Conservation (phyloP, 2,888 invertebrate species). For the Patella depressa region DNA sequence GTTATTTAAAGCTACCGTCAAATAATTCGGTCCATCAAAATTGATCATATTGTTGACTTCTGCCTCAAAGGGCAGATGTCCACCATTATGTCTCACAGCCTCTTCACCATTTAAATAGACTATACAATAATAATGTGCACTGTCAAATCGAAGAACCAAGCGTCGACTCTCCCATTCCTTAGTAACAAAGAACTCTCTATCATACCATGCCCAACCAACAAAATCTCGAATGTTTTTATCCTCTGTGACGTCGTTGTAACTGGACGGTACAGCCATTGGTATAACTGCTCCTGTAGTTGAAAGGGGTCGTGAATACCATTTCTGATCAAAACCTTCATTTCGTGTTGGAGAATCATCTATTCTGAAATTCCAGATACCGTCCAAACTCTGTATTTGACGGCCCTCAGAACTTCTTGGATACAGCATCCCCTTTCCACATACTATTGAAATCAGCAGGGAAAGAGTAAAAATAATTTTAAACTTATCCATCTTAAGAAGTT, state of each 20-base stretch:
- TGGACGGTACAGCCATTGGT: conserved; percentile 95
- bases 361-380: conserved; percentile 94
- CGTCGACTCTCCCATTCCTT: conserved; percentile 78
- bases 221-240: conserved; percentile 86
- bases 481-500: too few relatives aligned
- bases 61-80: conserved; percentile 94
- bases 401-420: conserved; percentile 87
- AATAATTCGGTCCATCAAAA: conserved; percentile 74
- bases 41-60: conserved; percentile 82
- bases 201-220: conserved; percentile 97
- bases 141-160: conserved; percentile 90
- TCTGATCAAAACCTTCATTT: conserved; percentile 81
- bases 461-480: too few relatives aligned
- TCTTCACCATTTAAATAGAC: conserved; percentile 92
- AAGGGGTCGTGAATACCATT: conserved; percentile 84
- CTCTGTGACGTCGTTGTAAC: conserved; percentile 91
- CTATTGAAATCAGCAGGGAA: too few relatives aligned
- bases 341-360: conserved; percentile 80
- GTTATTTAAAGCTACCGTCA: conserved; percentile 96
- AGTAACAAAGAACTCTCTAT: conserved; percentile 86
- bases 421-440: conserved; percentile 71
- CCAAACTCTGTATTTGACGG: conserved; percentile 82
- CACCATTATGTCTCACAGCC: conserved; percentile 89
- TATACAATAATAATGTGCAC: conserved; percentile 91
- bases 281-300: conserved; percentile 75